A percentile compares a stretch with the other conserved stretches of the same genome.
phyloP scores from a whole-genome alignment of 2,113 vertebrate genomes.

The Platichthys flesus region DNA sequence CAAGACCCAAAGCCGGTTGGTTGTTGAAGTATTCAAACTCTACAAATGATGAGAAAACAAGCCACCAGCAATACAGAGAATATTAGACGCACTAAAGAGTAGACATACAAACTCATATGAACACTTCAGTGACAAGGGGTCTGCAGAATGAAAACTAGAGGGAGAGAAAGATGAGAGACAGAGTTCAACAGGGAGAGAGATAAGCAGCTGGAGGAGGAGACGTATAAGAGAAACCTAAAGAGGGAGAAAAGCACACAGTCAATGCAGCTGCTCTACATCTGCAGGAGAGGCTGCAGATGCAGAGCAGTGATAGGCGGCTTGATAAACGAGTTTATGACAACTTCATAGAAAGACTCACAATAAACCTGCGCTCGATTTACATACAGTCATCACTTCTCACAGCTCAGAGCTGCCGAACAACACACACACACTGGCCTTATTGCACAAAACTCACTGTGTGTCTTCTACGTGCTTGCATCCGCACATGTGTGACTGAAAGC shows the following conservation, averaged over 20 bases:
- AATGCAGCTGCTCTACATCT: slow-evolving; percentile 17
- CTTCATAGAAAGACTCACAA: slow-evolving; percentile 43
- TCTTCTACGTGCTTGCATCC: slow-evolving; percentile 32
- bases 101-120: not conserved
- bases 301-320: slow-evolving; percentile 41
- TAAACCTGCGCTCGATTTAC: slow-evolving; percentile 49
- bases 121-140: slow-evolving; percentile 1
- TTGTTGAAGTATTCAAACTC: too few relatives aligned
- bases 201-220: not conserved
- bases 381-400: slow-evolving; percentile 74
- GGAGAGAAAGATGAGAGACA: not conserved
- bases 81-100: not conserved
- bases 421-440: slow-evolving; percentile 25
- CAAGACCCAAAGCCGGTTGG: too few relatives aligned
- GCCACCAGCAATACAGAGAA: not conserved
- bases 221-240: not conserved
- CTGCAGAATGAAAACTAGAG: not conserved
- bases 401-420: slow-evolving; percentile 33
- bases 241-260: slow-evolving; percentile 10
- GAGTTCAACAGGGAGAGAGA: slow-evolving; percentile 3
- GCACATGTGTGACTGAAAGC: slow-evolving; percentile 50
- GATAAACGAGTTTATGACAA: slow-evolving; percentile 62
- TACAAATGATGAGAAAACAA: not conserved
- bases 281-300: slow-evolving; percentile 47
- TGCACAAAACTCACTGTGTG: slow-evolving; percentile 21